Percentiles rank a stretch among this genome's conserved stretches.
phyloP scores from a whole-genome alignment of 2,888 invertebrate species.

The Acrobasis consociella region DNA sequence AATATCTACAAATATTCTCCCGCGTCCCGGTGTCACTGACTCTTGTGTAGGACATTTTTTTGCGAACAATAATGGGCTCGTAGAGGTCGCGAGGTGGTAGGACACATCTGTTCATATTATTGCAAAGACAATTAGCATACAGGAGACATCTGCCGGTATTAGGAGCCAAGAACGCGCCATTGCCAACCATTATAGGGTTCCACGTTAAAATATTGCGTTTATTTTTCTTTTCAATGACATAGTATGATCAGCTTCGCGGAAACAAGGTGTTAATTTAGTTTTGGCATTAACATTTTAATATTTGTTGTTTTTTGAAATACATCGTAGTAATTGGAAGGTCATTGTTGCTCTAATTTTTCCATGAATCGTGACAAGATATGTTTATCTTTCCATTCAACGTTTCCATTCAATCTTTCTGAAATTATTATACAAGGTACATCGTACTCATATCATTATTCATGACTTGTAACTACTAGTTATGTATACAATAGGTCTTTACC shows the following conservation, averaged over 20 bases:
- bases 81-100: slow-evolving; percentile 55
- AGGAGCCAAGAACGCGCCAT: slow-evolving; percentile 48
- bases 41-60: slow-evolving; percentile 43
- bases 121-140: slow-evolving; percentile 66
- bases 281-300: slow-evolving; percentile 13
- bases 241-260: slow-evolving; percentile 14
- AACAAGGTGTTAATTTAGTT: slow-evolving; percentile 8
- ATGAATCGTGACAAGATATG: background rate
- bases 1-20: background rate
- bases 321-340: slow-evolving; percentile 2
- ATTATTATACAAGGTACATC: too few species aligned
- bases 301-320: slow-evolving; percentile 18
- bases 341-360: slow-evolving; percentile 1
- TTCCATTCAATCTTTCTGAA: background rate
- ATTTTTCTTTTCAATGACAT: slow-evolving; percentile 16
- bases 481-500: too few species aligned
- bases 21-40: slow-evolving; percentile 50
- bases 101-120: slow-evolving; percentile 58
- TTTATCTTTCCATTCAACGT: too few species aligned
- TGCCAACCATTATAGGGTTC: slow-evolving; percentile 32
- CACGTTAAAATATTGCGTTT: slow-evolving; percentile 17
- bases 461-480: too few species aligned
- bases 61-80: slow-evolving; percentile 42
- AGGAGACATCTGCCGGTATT: slow-evolving; percentile 58
- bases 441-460: too few species aligned